Evolutionary conservation across 2,888 invertebrate genomes (phyloP), one percentile per base, ranked within the genome.

Genomic region (Trypoxylon attenuatum): DNA sequence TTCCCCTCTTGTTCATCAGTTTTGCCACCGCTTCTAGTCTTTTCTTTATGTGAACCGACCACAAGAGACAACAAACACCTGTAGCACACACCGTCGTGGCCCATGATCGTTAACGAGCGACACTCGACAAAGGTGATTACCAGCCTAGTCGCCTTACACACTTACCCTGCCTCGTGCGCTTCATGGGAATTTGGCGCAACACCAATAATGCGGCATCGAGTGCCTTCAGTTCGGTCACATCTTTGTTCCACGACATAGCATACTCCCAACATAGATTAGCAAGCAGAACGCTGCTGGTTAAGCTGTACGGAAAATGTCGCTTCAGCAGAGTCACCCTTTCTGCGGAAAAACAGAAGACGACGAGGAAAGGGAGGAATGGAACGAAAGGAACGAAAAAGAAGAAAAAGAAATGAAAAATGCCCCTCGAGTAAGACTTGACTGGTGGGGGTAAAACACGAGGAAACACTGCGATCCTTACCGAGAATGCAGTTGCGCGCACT

Each of bases 261-360:
- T 94, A 96, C 85, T 97, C 97, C 97, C 97, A 97, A 71, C 93
- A 92, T 90, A 97, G 93, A 84, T 97, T 96, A 10, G 94, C 92
- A 47, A 97, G 88, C 38, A 98, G 88, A 33, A 93, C 91, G 78
- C 94, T 93, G 0, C 93, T 90, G 56, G 93, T 91, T 53, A 96
- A 89, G 84, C 96, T 97, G 73, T 94, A 92, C 0, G 97, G 97
- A 84, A 97, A 97, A 81, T 95, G 94, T 42, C 90, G 89, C 47
- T 92, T 91, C 58, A 95, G 86, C 19, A 93, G 41, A 6, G 78
- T 57, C 45, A 86, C 56, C 70, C 78, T 80, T 52, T 84, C 86
- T 86, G 69, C n/a, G n/a, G n/a, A n/a, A n/a, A n/a, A n/a, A n/a
- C n/a, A n/a, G n/a, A n/a, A n/a, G n/a, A n/a, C n/a, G n/a, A n/a